These are phyloP conservation scores for Manis crassicaudata DNA, from an alignment of 2,797 vertebrate species.

Conservation along the genomic window DNA sequence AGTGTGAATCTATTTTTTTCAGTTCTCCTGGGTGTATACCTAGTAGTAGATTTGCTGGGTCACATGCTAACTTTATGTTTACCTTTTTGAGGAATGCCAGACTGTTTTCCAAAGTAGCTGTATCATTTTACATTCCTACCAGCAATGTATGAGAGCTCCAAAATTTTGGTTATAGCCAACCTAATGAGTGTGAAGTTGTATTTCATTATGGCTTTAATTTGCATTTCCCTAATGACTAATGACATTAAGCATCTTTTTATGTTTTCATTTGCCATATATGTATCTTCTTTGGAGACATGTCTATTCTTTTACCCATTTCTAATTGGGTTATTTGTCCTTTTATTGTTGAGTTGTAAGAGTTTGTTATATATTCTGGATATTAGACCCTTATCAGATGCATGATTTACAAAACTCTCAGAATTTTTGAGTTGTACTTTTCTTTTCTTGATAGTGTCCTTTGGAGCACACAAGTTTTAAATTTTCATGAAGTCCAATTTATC, in stretches of 20 bases:
- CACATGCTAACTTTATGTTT: background rate
- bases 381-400: background rate
- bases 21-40: background rate
- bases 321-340: background rate
- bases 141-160: background rate
- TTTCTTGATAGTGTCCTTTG: background rate
- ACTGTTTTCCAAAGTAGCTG: background rate
- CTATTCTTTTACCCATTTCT: background rate
- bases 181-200: background rate
- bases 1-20: background rate
- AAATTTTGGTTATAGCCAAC: background rate
- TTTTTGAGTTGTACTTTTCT: background rate
- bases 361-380: background rate
- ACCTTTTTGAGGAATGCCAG: background rate
- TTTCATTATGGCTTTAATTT: background rate
- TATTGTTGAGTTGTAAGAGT: background rate
- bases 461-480: background rate
- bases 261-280: background rate
- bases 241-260: background rate
- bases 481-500: background rate
- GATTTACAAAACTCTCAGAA: background rate
- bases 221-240: background rate
- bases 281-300: background rate
- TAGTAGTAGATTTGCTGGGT: background rate
- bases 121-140: background rate